A percentile compares a stretch with the other conserved stretches of the same genome.
Evolutionary conservation across 2,888 invertebrate species (phyloP).

Genomic region (Ischnus inquisitorius): DNA sequence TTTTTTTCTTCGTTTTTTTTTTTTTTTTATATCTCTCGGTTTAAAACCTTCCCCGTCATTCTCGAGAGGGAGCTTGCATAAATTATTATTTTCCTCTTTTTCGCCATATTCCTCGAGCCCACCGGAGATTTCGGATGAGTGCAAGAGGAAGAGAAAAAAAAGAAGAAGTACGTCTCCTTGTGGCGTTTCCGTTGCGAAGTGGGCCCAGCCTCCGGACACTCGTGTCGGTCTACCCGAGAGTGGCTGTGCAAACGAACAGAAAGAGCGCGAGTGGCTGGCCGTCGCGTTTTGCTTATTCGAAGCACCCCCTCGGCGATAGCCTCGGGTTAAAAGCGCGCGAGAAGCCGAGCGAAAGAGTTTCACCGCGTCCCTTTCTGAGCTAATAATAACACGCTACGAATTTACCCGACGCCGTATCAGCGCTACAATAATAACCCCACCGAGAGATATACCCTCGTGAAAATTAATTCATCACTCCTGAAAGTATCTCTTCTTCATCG

Average conservation of each 20-base stretch:
- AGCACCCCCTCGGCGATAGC: neutral
- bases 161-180: neutral
- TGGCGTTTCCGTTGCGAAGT: conserved; percentile 19
- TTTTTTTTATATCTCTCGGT: conserved; percentile 31
- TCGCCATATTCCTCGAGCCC: conserved; percentile 6
- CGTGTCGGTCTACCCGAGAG: conserved; percentile 16
- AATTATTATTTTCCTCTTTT: conserved; percentile 18
- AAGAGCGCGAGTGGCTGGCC: neutral
- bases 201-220: conserved; percentile 36
- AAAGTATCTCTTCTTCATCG: neutral
- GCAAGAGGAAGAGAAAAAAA: conserved; percentile 10
- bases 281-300: conserved; percentile 19
- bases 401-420: neutral
- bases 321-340: conserved; percentile 22
- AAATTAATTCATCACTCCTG: conserved; percentile 15
- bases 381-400: conserved; percentile 7
- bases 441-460: neutral
- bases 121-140: conserved; percentile 24
- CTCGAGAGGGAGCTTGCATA: conserved; percentile 14
- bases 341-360: conserved; percentile 13
- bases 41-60: conserved; percentile 15
- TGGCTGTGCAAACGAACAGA: conserved; percentile 25
- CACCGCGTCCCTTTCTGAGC: neutral
- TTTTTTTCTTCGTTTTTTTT: too few species aligned
- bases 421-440: conserved; percentile 6